Base-by-base conservation (phyloP, 2,888 invertebrate species). In the Phyto melanocephala region DNA sequence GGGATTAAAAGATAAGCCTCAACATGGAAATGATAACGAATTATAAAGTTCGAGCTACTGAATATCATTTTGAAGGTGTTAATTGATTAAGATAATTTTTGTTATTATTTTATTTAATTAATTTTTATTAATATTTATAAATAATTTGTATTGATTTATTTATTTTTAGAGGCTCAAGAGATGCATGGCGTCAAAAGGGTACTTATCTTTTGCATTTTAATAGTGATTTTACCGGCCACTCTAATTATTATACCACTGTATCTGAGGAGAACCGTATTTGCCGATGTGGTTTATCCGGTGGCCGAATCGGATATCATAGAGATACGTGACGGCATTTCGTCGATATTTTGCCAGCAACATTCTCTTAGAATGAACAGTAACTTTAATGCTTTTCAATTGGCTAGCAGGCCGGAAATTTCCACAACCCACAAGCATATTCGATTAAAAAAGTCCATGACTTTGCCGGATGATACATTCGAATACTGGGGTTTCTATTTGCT, bases 401-500 rank as follows among this genome's bases (percentile, higher is more conserved):
- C 92, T 84, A 93, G 93, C 17, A 93, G 92, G 84, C 96, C 96
- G 4, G 93, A 94, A 91, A 92, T 95, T 81, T 94, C 95, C 60
- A 92, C 92, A 75, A 94, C 93, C 87, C 93, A 94, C 65, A 96
- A 95, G 90, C 95, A 96, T 87, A 94, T 96, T 85, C 92, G 94
- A 85, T 91, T 96, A 85, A 95, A 94, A 89, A 96, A 96, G 88
- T 95, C 95, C 6, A 96, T 97, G 95, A 93, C 92, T 1, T 91
- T 97, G 83, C 96, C 96, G 0, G 96, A 96, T 89, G 96, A 96
- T 87, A 96, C 96, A 10, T 91, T 96, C 40, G 96, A 97, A 90
- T 97, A 96, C 90, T 97, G 96, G 96, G 96, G 96, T 2, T 96
- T 97, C 91, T 96, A 95, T 91, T 92, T 97, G 58, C 92, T 96